Evolutionary conservation across 1,140 invertebrate species (phyloP).

Genomic region (Lasioglossum albipes): DNA sequence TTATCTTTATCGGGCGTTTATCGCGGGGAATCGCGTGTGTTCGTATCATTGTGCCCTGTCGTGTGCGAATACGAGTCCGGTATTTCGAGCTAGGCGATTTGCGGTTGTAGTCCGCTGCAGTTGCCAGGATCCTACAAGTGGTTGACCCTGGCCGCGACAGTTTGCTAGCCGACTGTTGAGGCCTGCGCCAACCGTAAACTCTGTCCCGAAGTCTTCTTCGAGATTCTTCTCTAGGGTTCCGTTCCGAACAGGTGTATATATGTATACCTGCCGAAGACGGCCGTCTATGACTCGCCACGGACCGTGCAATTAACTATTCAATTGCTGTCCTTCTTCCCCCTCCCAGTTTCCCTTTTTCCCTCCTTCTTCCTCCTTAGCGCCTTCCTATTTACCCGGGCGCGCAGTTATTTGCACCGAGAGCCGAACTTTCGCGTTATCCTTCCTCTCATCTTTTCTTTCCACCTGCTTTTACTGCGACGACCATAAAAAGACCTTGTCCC

Average conservation of each 20-base stretch:
- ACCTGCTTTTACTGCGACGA: not conserved
- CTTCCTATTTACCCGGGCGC: not conserved
- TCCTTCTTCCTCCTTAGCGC: not conserved
- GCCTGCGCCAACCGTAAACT: slow-evolving; percentile 11
- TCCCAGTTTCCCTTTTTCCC: not conserved
- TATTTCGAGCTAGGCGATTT: slow-evolving; percentile 42
- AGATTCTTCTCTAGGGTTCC: slow-evolving; percentile 32
- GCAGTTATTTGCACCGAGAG: not conserved
- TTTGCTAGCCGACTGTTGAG: slow-evolving; percentile 28
- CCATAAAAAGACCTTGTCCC: not conserved
- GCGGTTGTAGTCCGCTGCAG: slow-evolving; percentile 34
- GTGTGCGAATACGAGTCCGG: not conserved
- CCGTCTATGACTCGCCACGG: not conserved
- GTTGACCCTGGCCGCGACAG: slow-evolving; percentile 66
- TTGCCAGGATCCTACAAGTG: slow-evolving; percentile 67
- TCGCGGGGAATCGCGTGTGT: not conserved
- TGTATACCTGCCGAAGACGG: not conserved
- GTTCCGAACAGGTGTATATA: slow-evolving; percentile 16
- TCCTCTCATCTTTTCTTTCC: not conserved
- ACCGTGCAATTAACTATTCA: not conserved
- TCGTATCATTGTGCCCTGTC: no score
- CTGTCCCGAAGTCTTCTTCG: slow-evolving; percentile 18
- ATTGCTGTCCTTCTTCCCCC: not conserved
- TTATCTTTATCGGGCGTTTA: not conserved
- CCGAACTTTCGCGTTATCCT: not conserved